phyloP scores from a whole-genome alignment of 2,888 invertebrate genomes.

The Epicampocera succincta region DNA sequence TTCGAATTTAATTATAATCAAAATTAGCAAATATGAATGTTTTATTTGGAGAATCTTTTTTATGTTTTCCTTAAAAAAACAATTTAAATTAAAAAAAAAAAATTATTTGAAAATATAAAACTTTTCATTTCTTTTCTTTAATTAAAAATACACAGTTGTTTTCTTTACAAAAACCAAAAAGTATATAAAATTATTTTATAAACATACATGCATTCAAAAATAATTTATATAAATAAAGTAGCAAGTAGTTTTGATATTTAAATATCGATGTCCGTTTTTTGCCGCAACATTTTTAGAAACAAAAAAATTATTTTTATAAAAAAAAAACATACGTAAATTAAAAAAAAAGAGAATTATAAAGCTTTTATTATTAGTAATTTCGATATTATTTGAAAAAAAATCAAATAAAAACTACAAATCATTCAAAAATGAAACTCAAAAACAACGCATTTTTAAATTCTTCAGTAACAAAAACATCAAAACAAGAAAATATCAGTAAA shows the following conservation, averaged over 20 bases:
- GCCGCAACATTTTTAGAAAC: constrained; percentile 53
- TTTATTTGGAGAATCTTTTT: background rate
- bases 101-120: no score
- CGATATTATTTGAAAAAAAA: constrained; percentile 48
- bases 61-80: no score
- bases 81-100: no score
- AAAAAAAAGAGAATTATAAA: constrained; percentile 30
- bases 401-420: constrained; percentile 41
- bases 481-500: constrained; percentile 43
- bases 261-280: constrained; percentile 68
- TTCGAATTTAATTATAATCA: constrained; percentile 27
- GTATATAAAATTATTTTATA: background rate
- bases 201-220: background rate
- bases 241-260: constrained; percentile 66
- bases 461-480: constrained; percentile 46
- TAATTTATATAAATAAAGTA: constrained; percentile 38
- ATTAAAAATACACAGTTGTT: no score
- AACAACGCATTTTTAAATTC: constrained; percentile 66
- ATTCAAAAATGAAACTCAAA: constrained; percentile 55
- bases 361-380: constrained; percentile 58
- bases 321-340: constrained; percentile 51
- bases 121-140: no score
- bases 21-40: constrained; percentile 14
- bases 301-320: constrained; percentile 63
- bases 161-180: background rate